Conservation (phyloP, 2,113 vertebrate species). For the Gavialis gangeticus region DNA sequence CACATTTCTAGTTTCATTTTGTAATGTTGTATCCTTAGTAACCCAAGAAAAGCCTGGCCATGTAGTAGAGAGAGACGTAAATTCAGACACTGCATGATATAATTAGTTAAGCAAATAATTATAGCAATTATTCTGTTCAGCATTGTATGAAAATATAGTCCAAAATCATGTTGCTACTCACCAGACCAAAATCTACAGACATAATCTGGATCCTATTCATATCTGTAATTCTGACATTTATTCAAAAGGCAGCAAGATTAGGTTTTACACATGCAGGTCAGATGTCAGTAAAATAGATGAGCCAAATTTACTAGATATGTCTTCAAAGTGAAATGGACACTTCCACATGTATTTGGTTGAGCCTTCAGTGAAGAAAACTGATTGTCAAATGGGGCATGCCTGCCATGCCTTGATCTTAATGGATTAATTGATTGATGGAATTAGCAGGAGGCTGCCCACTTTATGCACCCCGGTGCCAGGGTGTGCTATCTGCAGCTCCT, state of each 20-base stretch:
- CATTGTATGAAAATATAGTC: background rate
- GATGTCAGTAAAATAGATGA: background rate
- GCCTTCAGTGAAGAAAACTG: background rate
- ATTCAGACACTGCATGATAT: background rate
- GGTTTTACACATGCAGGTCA: background rate
- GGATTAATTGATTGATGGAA: no score
- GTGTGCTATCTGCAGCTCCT: no score
- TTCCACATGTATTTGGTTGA: background rate
- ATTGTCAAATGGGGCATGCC: background rate
- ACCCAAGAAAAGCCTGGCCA: background rate
- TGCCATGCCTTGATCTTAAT: no score
- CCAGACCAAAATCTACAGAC: background rate
- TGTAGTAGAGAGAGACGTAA: no score
- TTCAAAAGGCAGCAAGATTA: background rate
- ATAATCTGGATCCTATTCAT: background rate
- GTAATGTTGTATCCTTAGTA: background rate
- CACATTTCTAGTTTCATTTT: background rate
- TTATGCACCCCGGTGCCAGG: no score
- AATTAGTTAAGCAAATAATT: background rate
- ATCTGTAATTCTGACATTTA: background rate
- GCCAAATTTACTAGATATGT: background rate
- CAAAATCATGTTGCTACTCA: background rate
- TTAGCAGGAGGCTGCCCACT: no score
- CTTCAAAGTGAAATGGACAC: background rate
- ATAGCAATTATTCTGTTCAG: rapidly evolving